Percentiles rank a stretch among this genome's conserved stretches.
phyloP scores from a whole-genome alignment of 2,888 invertebrate species.

The Caenorhabditis angaria region DNA sequence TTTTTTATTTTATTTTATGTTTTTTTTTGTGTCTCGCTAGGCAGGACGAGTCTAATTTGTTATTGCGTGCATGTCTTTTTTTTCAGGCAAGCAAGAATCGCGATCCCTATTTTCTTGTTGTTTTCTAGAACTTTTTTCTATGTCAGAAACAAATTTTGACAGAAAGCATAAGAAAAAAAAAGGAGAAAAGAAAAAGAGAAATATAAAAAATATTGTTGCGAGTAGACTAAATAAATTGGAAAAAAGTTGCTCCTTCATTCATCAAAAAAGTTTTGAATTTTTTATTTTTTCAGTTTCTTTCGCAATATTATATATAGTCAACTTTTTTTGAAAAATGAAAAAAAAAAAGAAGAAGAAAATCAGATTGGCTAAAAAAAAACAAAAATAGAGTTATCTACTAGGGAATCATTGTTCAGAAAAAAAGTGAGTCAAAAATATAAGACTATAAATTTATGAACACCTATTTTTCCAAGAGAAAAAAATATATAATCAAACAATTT shows the following conservation, averaged over 20 bases:
- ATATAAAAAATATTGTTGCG: not conserved
- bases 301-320: too few species aligned
- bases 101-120: not conserved
- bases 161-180: not conserved
- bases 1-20: not conserved
- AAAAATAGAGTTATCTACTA: too few species aligned
- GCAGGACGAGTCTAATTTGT: slow-evolving; percentile 28
- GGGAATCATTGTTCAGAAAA: too few species aligned
- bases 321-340: not conserved
- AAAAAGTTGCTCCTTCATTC: not conserved
- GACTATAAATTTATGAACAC: too few species aligned
- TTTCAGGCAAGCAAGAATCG: not conserved
- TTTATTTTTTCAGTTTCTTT: too few species aligned
- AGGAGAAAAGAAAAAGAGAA: not conserved
- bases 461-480: too few species aligned
- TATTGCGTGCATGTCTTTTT: slow-evolving; percentile 36
- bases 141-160: not conserved
- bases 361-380: too few species aligned
- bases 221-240: not conserved
- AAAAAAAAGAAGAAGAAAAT: too few species aligned
- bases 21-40: not conserved
- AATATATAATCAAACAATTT: too few species aligned
- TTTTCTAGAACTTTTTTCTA: not conserved
- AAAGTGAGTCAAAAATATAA: too few species aligned
- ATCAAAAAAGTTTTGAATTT: not conserved